A percentile compares a stretch with the other conserved stretches of the same genome.
phyloP scores from a whole-genome alignment of 1,140 invertebrate genomes.

The Cotesia vestalis region DNA sequence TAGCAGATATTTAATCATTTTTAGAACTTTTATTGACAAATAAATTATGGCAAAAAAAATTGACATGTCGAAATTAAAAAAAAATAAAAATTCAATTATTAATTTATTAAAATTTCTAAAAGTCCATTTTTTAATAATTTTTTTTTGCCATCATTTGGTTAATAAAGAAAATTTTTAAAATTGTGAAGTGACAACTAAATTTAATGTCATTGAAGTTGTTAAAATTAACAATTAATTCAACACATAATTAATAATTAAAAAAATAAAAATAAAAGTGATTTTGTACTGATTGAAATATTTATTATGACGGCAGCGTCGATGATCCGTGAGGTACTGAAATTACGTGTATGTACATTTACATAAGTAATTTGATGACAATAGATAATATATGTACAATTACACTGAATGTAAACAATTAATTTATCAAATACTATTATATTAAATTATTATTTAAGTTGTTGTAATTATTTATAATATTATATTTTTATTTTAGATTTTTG shows the following conservation, averaged over 20 bases:
- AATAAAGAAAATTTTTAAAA: no score
- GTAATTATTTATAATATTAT: constrained; percentile 47
- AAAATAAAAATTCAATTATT: no score
- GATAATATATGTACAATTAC: constrained; percentile 61
- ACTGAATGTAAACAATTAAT: constrained; percentile 62
- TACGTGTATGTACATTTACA: constrained; percentile 62
- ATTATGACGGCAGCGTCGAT: constrained; percentile 42
- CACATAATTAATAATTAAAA: neutral
- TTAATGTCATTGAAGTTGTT: neutral
- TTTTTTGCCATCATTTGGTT: no score
- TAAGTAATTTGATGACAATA: constrained; percentile 53
- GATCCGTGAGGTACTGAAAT: constrained; percentile 49
- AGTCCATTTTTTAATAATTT: no score
- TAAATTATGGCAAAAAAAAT: no score
- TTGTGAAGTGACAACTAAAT: no score
- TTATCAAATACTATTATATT: constrained; percentile 47
- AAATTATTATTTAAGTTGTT: constrained; percentile 45
- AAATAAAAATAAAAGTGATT: neutral
- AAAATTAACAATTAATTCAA: neutral
- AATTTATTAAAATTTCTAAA: no score
- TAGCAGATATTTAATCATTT: no score
- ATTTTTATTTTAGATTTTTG: constrained; percentile 35
- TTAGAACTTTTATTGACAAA: no score
- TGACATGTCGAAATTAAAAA: no score
- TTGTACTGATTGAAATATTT: constrained; percentile 34